Base-by-base conservation (phyloP, 2,113 vertebrate species). In the Actinemys pallida region DNA sequence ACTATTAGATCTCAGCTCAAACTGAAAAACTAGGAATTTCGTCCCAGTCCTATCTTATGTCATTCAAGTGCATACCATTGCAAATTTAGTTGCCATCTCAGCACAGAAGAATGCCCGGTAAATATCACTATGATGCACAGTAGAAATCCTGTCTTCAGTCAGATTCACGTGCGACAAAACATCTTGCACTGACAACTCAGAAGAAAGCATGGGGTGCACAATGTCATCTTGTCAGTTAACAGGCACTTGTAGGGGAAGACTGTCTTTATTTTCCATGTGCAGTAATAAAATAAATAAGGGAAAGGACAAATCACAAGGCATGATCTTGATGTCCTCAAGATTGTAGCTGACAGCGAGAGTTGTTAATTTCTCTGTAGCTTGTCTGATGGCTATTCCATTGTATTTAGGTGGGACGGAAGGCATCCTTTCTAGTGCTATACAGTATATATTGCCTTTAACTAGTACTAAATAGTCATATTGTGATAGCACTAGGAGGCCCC, bases 291-390 rank as follows among this genome's bases (percentile, higher is more conserved):
- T 5, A 39, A n/a, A 39, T 56, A 83, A 53, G 49, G 20, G 29
- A 53, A 81, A 50, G 8, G 49, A 47, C 47, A 81, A 31, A 24
- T 35, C 17, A 81, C 31, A 50, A 53, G 25, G 29, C 11, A 50
- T 47, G n/a, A 54, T n/a, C 35, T 65, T 69, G 42, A 82, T 87
- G 56, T 3, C 53, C 65, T 45, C 69, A 6, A 78, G 94, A 96
- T 50, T 85, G 65, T 79, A 94, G 84, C 25, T 57, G 84, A 93
- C 86, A 93, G 83, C 89, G 83, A 81, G 78, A 82, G 53, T 78
- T 88, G 82, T 42, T 82, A 42, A 65, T 79, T n/a, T 69, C 75
- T 10, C 25, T n/a, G 42, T 81, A 79, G 62, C 86, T 89, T 83
- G 57, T 93, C 81, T 82, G 84, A 39, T 49, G 75, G 39, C 75